phyloP scores from a whole-genome alignment of 2,888 invertebrate species.

The Scaptomyza polygonia region DNA sequence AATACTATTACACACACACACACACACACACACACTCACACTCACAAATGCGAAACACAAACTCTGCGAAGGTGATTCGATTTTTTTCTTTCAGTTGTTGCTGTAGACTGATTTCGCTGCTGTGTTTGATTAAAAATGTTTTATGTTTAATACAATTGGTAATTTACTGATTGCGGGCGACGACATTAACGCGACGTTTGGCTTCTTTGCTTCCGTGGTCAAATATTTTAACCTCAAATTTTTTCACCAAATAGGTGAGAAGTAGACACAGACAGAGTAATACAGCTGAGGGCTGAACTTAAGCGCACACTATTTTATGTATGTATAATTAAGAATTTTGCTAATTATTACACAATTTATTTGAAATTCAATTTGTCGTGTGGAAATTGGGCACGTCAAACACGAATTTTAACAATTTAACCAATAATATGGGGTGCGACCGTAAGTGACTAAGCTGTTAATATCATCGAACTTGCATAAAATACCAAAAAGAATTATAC shows the following conservation, averaged over 20 bases:
- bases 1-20: conserved; percentile 27
- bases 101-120: background rate
- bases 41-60: conserved; percentile 15
- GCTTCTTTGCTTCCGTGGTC: conserved; percentile 67
- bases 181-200: conserved; percentile 66
- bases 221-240: conserved; percentile 72
- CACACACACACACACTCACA: conserved; percentile 27
- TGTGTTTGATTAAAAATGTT: conserved; percentile 52
- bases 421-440: conserved; percentile 30
- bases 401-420: conserved; percentile 49
- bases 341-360: conserved; percentile 20
- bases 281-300: conserved; percentile 11
- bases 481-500: background rate
- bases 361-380: conserved; percentile 29
- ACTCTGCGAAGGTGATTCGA: conserved; percentile 49
- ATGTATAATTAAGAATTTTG: background rate
- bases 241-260: conserved; percentile 34
- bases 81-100: conserved; percentile 32
- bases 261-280: conserved; percentile 19
- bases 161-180: conserved; percentile 38
- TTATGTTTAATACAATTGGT: conserved; percentile 32
- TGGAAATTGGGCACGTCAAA: conserved; percentile 25
- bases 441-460: conserved; percentile 1
- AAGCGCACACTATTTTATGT: background rate
- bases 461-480: background rate